Evolutionary conservation across 1,140 invertebrate species (phyloP), one percentile per base, ranked within the genome.

Genomic region (Drosophila persimilis): DNA sequence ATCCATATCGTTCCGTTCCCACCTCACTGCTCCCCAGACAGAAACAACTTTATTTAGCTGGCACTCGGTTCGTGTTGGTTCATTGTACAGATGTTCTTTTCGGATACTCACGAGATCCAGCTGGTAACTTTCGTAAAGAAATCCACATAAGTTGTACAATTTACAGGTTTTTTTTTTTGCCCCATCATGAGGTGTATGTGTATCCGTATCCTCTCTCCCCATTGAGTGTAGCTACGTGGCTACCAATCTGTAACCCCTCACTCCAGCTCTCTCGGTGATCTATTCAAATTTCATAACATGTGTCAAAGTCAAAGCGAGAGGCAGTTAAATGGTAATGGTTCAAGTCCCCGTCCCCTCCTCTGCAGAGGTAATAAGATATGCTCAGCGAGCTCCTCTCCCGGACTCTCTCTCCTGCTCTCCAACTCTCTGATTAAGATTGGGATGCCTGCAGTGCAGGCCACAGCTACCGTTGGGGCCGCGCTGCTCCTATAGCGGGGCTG

Each of bases 241-340:
- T 39, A 39, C 35, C 35, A 39, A 39, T 13, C 35, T 39, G 35
- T 39, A 13, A 22, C 20, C 54, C 39, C 43, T 53, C 55, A 45
- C n/a, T 24, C 13, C 44, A 31, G 26, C 13, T 35, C n/a, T 15
- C 57, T 41, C 66, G 62, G 80, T 86, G 81, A 85, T 85, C 81
- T 85, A 85, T 85, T 85, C 81, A 85, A 85, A 81, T 85, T 85
- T 81, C 74, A 85, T 86, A 85, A 85, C 81, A 85, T 85, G 74
- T 85, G 81, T 85, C 81, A 85, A 81, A 86, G 77, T 77, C 81
- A 86, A 85, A 85, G 81, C 80, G 79, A 73, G 69, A 77, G 80
- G 73, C 80, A 59, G 80, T 86, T 86, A 81, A 86, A 74, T 47
- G 48, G 63, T 45, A 41, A 59, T 47, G 46, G 24, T 35, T 43